phyloP scores from a whole-genome alignment of 2,888 invertebrate genomes.

The Dasysyrphus tricinctus region DNA sequence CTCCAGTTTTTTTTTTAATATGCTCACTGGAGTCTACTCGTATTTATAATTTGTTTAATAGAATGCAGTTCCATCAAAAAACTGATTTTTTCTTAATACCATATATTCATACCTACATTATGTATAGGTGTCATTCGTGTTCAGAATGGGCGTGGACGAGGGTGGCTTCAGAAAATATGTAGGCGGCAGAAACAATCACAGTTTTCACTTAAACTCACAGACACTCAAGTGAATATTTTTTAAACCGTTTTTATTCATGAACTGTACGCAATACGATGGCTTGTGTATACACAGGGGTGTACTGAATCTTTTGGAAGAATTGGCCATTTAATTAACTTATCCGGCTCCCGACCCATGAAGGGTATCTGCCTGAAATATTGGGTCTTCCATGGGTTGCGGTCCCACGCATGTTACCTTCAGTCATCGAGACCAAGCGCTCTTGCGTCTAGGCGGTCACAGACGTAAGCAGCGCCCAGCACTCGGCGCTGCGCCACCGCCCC shows the following conservation, averaged over 20 bases:
- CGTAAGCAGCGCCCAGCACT: too few species aligned
- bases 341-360: too few species aligned
- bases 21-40: background rate
- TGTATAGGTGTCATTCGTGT: background rate
- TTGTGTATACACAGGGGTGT: background rate
- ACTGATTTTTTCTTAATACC: background rate
- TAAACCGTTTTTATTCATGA: background rate
- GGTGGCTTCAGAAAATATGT: background rate
- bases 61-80: background rate
- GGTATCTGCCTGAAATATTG: too few species aligned
- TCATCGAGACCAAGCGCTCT: too few species aligned
- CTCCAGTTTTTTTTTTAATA: slow-evolving; percentile 25
- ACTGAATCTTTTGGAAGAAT: background rate
- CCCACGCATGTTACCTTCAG: too few species aligned
- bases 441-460: too few species aligned
- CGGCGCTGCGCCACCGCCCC: too few species aligned
- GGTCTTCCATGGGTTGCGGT: too few species aligned
- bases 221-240: background rate
- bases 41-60: slow-evolving; percentile 18
- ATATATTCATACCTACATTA: background rate
- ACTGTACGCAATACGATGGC: background rate
- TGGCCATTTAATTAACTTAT: too few species aligned
- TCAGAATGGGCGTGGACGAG: background rate
- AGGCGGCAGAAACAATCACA: background rate
- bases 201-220: background rate